Conservation (phyloP, 2,888 invertebrate genomes). For the Xestia sexstrigata region DNA sequence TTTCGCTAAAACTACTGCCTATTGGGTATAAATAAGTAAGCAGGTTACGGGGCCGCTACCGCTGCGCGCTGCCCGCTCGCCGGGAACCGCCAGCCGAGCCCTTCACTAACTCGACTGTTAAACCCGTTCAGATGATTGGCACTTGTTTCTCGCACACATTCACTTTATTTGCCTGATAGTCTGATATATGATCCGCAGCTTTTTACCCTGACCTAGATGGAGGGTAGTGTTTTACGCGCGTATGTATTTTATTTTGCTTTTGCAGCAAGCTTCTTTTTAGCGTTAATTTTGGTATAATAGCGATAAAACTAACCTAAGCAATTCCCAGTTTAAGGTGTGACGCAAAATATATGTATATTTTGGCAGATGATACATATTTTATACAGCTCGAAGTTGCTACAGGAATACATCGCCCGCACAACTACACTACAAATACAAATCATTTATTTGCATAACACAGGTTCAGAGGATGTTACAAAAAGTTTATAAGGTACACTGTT, state of each 20-base stretch:
- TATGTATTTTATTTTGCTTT: neutral
- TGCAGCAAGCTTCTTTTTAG: neutral
- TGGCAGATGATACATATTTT: too few relatives aligned
- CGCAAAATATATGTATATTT: too few relatives aligned
- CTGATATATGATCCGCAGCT: neutral
- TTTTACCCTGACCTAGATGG: neutral
- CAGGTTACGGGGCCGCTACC: conserved; percentile 14
- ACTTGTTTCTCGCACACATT: conserved; percentile 41
- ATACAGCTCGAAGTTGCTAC: too few relatives aligned
- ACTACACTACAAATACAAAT: too few relatives aligned
- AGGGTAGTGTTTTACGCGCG: neutral
- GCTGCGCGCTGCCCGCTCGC: neutral
- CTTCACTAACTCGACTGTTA: conserved; percentile 26
- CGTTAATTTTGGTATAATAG: too few relatives aligned
- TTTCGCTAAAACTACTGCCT: neutral
- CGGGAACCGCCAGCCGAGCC: conserved; percentile 1
- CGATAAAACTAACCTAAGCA: too few relatives aligned
- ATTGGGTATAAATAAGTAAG: conserved; percentile 24
- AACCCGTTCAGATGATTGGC: conserved; percentile 22
- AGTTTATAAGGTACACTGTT: too few relatives aligned
- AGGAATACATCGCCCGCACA: too few relatives aligned
- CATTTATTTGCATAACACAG: too few relatives aligned
- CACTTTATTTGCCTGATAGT: conserved; percentile 26
- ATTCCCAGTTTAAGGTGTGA: too few relatives aligned
- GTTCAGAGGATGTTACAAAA: too few relatives aligned